Base-by-base conservation (phyloP, 2,888 invertebrate genomes). In the Agrotis segetum region DNA sequence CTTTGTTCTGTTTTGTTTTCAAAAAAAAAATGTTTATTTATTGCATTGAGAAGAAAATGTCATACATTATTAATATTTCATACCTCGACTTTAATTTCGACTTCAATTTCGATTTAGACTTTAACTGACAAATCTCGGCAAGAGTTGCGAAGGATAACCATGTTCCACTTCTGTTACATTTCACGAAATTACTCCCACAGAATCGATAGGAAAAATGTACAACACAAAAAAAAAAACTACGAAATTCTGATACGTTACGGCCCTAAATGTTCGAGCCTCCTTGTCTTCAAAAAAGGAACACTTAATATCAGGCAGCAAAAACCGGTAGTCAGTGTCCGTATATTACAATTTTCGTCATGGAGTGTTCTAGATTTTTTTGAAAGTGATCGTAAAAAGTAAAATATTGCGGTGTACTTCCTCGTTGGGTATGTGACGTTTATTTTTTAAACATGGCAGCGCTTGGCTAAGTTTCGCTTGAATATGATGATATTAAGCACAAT, bases 361-460 rank as follows among this genome's bases (percentile, higher is more conserved):
- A 79, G 73, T 74, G 73, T 67, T 61, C 71, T 69, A 71, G 68
- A 46, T 67, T 79, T 81, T 75, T 83, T 81, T 72, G 24, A 71
- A 79, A 67, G 71, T 46, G 79, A 74, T 74, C 84, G 60, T 82
- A 69, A 79, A 78, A 76, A 67, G 58, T 83, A 78, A 81, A 72
- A 84, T 83, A 81, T 68, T 64, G 76, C 82, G 63, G 58, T 66
- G 16, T 46, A 66, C 82, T 82, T 84, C 82, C 84, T 70, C 44
- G 53, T 67, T 71, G 50, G 19, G 52, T 34, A 40, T 49, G 44
- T 29, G 3, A 29, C 40, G 58, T 56, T 56, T 62, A 49, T 74
- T 75, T 80, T 74, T 66, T 58, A 3, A 56, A 67, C 17, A 74
- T 69, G 56, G 19, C n/a, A n/a, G 19, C n/a, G n/a, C 11, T 44